A percentile compares a stretch with the other conserved stretches of the same genome.
phyloP scores from a whole-genome alignment of 2,113 vertebrate genomes.

The Zeus faber region DNA sequence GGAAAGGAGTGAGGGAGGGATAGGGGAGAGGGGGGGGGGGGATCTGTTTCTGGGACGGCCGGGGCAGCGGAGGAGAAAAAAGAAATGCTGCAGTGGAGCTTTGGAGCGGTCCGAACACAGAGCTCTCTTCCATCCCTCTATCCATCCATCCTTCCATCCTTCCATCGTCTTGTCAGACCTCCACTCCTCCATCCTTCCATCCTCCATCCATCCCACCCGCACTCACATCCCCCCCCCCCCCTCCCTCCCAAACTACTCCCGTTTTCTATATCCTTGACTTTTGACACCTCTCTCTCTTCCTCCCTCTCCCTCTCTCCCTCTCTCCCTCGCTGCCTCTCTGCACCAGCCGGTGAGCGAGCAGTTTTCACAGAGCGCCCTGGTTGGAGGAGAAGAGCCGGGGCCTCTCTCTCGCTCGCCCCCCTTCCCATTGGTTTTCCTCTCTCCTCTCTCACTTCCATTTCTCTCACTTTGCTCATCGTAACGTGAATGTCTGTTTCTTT shows the following conservation, averaged over 20 bases:
- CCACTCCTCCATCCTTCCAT: no score
- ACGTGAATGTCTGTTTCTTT: no score
- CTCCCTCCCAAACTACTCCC: slow-evolving; percentile 35
- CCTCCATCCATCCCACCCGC: slow-evolving; percentile 22
- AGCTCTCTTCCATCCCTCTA: no score
- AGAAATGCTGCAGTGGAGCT: slow-evolving; percentile 67
- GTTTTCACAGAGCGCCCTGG: slow-evolving; percentile 57
- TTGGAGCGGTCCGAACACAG: no score
- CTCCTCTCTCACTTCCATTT: background rate
- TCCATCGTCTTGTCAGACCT: no score
- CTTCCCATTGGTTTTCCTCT: slow-evolving; percentile 20
- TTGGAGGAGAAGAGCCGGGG: slow-evolving; percentile 45
- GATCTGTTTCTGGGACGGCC: slow-evolving; percentile 61
- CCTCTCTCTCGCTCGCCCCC: slow-evolving; percentile 34
- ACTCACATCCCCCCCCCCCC: slow-evolving; percentile 49
- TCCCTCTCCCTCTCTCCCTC: slow-evolving; percentile 7
- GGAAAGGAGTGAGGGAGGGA: background rate
- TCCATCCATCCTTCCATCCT: no score
- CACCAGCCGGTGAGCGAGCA: slow-evolving; percentile 66
- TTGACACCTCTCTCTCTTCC: background rate
- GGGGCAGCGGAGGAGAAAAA: slow-evolving; percentile 38
- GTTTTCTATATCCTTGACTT: background rate
- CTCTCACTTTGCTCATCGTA: background rate
- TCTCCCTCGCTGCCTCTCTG: slow-evolving; percentile 38
- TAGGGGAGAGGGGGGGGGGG: slow-evolving; percentile 20